Evolutionary conservation across 2,797 vertebrate species (phyloP).

Genomic region (Sebastes itinus): DNA sequence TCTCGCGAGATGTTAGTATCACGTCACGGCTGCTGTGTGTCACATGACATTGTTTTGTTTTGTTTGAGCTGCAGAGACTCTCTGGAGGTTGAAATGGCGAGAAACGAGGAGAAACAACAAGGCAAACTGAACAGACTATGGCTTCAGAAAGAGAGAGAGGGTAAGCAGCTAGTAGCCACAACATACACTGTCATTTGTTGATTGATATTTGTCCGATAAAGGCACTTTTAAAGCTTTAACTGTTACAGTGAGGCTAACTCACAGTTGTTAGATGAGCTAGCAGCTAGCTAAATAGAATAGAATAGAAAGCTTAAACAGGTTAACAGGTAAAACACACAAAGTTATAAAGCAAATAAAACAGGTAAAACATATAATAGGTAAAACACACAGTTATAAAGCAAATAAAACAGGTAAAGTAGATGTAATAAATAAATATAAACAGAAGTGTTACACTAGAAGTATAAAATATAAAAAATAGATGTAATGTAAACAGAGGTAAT

Average conservation of each 20-base stretch:
- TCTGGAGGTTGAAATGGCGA: constrained; percentile 72
- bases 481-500: too few species aligned
- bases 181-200: background rate
- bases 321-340: too few species aligned
- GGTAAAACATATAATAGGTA: too few species aligned
- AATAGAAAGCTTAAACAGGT: too few species aligned
- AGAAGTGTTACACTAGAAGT: too few species aligned
- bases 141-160: constrained; percentile 84
- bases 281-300: too few species aligned
- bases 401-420: too few species aligned
- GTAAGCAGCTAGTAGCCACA: constrained; percentile 19
- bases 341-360: too few species aligned
- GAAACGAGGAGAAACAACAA: constrained; percentile 86
- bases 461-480: too few species aligned
- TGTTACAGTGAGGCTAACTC: background rate
- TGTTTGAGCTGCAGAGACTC: background rate
- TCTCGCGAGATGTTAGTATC: background rate
- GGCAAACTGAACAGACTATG: constrained; percentile 84
- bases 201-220: background rate
- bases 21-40: background rate
- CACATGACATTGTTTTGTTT: constrained; percentile 65
- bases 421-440: too few species aligned
- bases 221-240: background rate
- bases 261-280: background rate
- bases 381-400: too few species aligned